Evolutionary conservation across 2,888 invertebrate genomes (phyloP), one percentile per base, ranked within the genome.

Genomic region (Pristionchus mayeri): DNA sequence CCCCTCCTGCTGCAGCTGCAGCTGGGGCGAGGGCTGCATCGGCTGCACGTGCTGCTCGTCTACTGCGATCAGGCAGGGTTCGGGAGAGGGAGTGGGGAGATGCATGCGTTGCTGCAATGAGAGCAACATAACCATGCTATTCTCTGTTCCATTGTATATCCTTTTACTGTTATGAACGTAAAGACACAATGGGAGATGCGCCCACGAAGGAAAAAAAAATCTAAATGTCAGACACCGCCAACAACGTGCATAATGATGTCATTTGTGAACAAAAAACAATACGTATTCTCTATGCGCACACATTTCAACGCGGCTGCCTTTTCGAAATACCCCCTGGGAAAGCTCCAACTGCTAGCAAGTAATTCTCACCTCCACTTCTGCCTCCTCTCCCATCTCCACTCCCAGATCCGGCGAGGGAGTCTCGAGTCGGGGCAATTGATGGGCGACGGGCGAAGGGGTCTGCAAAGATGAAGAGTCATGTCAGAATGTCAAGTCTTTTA

Each of bases 301-400:
- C n/a, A 13, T 52, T 18, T 18, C 52, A 6, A 52, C 50, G 50
- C 16, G 18, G 11, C 6, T 9, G 6, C 50, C 50, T 50, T 50
- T 50, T 18, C 4, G 50, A 50, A 50, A 16, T 2, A 50, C 50
- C n/a, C n/a, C n/a, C n/a, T n/a, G n/a, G n/a, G n/a, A 50, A 16
- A 50, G 18, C 50, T 16, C 2, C 60, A 63, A 63, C 16, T 27
- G 13, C 16, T 30, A 30, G 16, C 4, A 37, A 30, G 30, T 27
- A 34, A 67, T 21, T n/a, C 37, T 9, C 21, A 67, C 67, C 67
- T 67, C 67, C 30, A 27, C 16, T 30, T 67, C 37, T 13, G 37
- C 67, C 67, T 67, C 67, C n/a, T 37, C 67, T 37, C 37, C 67
- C 67, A 67, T 34, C 67, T 67, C 67, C 37, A 67, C 67, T 0